A percentile compares a stretch with the other conserved stretches of the same genome.
phyloP scores from a whole-genome alignment of 2,113 vertebrate genomes.

The Chaenogobius annularis region DNA sequence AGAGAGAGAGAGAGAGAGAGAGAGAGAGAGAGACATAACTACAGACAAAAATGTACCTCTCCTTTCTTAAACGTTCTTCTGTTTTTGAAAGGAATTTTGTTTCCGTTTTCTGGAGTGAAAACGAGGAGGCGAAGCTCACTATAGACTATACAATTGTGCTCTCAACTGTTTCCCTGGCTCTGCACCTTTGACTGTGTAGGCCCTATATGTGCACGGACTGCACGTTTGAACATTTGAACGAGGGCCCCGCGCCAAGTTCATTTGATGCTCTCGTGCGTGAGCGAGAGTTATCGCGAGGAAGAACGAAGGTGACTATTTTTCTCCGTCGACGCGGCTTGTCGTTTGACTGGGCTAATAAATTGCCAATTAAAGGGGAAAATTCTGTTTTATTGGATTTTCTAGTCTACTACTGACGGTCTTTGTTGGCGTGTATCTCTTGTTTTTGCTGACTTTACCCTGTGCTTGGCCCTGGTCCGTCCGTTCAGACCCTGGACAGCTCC shows the following conservation, averaged over 20 bases:
- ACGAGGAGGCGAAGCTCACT: too few species aligned
- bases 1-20: too few species aligned
- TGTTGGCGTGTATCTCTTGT: background rate
- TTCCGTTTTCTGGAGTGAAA: too few species aligned
- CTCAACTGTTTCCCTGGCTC: too few species aligned
- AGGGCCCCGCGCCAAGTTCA: background rate
- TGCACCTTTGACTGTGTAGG: too few species aligned
- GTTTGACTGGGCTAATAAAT: background rate
- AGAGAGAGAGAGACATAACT: too few species aligned
- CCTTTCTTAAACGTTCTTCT: too few species aligned
- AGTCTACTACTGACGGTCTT: background rate
- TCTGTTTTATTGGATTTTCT: background rate
- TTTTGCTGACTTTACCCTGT: background rate
- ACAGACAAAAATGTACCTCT: too few species aligned
- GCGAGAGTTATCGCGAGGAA: background rate
- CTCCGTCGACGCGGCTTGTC: background rate
- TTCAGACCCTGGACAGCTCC: constrained; percentile 79
- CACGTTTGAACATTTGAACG: background rate
- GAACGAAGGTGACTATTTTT: constrained; percentile 4
- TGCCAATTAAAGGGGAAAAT: background rate
- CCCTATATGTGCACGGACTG: too few species aligned
- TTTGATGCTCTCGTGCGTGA: background rate
- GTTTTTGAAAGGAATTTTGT: too few species aligned
- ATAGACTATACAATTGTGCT: too few species aligned
- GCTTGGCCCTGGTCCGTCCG: constrained; percentile 30